Evolutionary conservation across 37 sponge, comb jelly and placozoan species (phyloP).

Genomic region (Diacarnus erythraeanus): DNA sequence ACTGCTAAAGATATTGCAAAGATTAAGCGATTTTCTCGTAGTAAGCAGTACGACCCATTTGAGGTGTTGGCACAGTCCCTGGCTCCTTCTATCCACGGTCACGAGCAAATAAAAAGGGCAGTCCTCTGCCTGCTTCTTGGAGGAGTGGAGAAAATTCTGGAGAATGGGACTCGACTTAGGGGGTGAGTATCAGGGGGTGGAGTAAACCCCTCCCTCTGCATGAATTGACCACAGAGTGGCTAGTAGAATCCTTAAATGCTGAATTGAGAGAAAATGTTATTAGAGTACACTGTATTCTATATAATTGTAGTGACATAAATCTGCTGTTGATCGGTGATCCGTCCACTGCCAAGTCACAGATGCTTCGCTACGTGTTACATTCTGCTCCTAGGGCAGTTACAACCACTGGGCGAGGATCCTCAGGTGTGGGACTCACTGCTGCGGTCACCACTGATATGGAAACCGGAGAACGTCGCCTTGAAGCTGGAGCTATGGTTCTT

Average conservation of each 20-base stretch:
- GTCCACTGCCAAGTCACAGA: conserved; percentile 97
- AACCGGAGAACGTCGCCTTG: conserved; percentile 83
- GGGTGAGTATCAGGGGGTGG: no score
- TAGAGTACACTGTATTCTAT: no score
- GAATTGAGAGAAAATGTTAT: no score
- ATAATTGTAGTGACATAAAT: conserved; percentile 95
- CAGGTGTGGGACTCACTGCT: conserved; percentile 99
- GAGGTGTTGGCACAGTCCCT: conserved; percentile 90
- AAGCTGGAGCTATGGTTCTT: conserved; percentile 99
- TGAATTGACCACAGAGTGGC: no score
- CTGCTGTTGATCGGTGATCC: conserved; percentile 95
- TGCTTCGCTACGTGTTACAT: conserved; percentile 90
- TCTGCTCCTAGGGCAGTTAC: conserved; percentile 96
- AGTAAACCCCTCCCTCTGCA: conserved; percentile 9
- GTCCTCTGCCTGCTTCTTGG: conserved; percentile 94
- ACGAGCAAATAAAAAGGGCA: conserved; percentile 92
- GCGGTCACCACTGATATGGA: conserved; percentile 97
- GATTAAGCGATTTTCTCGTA: conserved; percentile 74
- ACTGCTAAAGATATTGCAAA: conserved; percentile 79
- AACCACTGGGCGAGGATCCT: conserved; percentile 96
- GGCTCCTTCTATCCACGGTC: conserved; percentile 97
- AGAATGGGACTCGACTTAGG: conserved; percentile 90
- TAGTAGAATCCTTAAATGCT: no score
- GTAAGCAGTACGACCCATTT: conserved; percentile 65
- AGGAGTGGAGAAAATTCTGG: conserved; percentile 96